phyloP scores from a whole-genome alignment of 2,113 vertebrate genomes.

The Pelmatolapia mariae region DNA sequence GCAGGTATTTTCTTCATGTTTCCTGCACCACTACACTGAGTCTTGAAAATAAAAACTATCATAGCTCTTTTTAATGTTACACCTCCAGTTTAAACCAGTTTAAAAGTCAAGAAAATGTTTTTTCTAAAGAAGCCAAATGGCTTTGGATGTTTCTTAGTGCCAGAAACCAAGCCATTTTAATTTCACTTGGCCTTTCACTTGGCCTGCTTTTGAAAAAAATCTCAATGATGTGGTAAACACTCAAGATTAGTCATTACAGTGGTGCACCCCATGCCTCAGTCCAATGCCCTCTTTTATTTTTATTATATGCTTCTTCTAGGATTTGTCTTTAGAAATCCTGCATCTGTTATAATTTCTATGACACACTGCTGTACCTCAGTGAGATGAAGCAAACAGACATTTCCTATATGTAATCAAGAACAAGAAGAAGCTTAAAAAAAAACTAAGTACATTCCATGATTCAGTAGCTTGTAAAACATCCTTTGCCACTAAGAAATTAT shows the following conservation, averaged over 20 bases:
- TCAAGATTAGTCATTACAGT: not conserved
- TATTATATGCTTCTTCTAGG: not conserved
- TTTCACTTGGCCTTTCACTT: not conserved
- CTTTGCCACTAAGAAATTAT: not conserved
- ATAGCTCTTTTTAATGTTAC: not conserved
- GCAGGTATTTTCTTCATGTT: slow-evolving; percentile 51
- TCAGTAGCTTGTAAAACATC: not conserved
- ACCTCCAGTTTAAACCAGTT: not conserved
- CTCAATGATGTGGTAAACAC: not conserved
- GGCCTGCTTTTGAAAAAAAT: not conserved
- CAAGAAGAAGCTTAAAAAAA: not conserved
- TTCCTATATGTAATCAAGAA: not conserved
- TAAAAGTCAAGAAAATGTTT: not conserved
- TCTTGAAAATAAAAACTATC: not conserved
- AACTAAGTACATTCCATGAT: not conserved
- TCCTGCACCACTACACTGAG: not conserved
- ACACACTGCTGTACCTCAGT: not conserved
- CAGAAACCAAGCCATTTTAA: not conserved
- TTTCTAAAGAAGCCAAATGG: not conserved
- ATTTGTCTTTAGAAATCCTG: not conserved
- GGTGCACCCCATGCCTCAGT: not conserved
- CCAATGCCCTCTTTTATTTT: not conserved
- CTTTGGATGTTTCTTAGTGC: not conserved
- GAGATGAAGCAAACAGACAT: not conserved
- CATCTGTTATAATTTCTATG: not conserved